Percentiles rank a stretch among this genome's conserved stretches.
Evolutionary conservation across 2,113 vertebrate species (phyloP).

Genomic region (Hippocampus abdominalis): DNA sequence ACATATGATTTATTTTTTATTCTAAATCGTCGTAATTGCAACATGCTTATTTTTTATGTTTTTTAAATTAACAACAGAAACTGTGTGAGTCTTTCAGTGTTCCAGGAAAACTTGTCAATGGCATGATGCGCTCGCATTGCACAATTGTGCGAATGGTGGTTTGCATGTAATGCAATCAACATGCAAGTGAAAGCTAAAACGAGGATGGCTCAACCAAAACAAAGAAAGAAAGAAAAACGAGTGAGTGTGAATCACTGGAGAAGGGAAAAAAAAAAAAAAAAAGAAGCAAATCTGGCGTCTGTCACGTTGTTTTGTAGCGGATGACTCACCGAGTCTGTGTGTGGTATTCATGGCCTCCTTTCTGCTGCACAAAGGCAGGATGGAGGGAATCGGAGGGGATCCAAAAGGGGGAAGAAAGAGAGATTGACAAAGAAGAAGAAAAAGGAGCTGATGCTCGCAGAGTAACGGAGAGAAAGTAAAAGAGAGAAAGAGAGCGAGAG

Average conservation of each 20-base stretch:
- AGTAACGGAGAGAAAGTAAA: slow-evolving; percentile 15
- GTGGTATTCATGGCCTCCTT: slow-evolving; percentile 67
- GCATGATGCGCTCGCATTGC: not conserved
- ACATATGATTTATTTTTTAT: not conserved
- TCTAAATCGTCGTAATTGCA: not conserved
- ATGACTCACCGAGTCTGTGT: slow-evolving; percentile 69
- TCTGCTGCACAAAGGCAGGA: slow-evolving; percentile 51
- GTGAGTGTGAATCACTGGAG: slow-evolving; percentile 50
- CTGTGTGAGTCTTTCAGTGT: not conserved
- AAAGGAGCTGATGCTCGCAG: slow-evolving; percentile 38
- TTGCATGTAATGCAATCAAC: not conserved
- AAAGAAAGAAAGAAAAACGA: slow-evolving; percentile 20
- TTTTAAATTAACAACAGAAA: not conserved
- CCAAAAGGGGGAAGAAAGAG: slow-evolving; percentile 36
- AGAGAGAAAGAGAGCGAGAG: slow-evolving; percentile 25
- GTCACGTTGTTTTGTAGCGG: slow-evolving; percentile 49
- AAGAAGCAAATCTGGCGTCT: slow-evolving; percentile 57
- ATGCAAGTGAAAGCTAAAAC: not conserved
- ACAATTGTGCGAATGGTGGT: not conserved
- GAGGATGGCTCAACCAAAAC: not conserved
- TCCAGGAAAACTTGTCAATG: not conserved
- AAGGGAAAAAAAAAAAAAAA: slow-evolving; percentile 17
- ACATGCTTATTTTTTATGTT: not conserved
- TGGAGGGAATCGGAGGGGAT: slow-evolving; percentile 38
- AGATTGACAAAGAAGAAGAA: slow-evolving; percentile 45